Base-by-base conservation (phyloP, 2,888 invertebrate genomes). In the Cerceris ruficornis region DNA sequence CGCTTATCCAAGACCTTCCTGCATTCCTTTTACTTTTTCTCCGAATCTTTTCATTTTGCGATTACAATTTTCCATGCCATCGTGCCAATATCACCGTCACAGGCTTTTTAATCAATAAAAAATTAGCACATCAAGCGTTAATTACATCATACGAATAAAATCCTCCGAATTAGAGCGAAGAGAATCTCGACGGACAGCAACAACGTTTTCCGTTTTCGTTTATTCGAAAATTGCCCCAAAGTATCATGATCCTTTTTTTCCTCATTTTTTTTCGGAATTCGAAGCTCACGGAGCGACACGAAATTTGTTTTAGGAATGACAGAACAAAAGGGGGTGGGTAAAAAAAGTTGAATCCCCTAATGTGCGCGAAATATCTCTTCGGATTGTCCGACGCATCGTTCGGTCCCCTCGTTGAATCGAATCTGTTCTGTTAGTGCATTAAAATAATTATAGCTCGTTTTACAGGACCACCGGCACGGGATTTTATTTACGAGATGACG, bases 391-490 rank as follows among this genome's bases (percentile, higher is more conserved):
- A 14, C 61, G 61, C 46, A 46, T 55, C 61, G 43, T 28, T 39
- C 61, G 52, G 0, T n/a, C 46, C 46, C 28, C 61, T 69, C 61
- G 39, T 43, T 42, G 39, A 8, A 54, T 60, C 17, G 46, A 72
- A 61, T 55, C n/a, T 43, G 55, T 52, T 43, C 13, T 55, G 43
- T 15, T 42, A 17, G 54, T 55, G 54, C 62, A 64, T 60, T 49
- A 50, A 65, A 65, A 54, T 65, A 75, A 75, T 65, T 60, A 65
- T 46, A 54, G 49, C 60, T 9, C 14, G 75, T 54, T 28, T 54
- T 49, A 14, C 54, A 42, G 7, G 7, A 42, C 49, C n/a, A 42
- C 11, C 42, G 42, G 8, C n/a, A 13, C 6, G 6, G 54, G 60
- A 75, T 69, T 69, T 60, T 65, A 65, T 61, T 75, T 55, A 60